Base-by-base conservation (phyloP, 2,113 vertebrate genomes). In the Typhlomys cinereus region DNA sequence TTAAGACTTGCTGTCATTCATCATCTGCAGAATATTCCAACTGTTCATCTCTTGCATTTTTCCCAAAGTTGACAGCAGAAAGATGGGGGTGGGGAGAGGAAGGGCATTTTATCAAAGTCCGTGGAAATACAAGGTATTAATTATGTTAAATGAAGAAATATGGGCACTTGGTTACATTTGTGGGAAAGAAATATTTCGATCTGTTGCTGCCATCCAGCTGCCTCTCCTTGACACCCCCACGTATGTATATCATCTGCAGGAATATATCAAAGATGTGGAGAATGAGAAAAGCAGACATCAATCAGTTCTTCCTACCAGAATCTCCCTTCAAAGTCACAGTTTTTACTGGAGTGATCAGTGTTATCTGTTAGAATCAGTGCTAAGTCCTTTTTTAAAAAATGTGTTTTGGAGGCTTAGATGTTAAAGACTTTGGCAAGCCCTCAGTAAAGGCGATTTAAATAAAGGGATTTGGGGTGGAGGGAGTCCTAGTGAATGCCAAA, bases 141-240 rank as follows among this genome's bases (percentile, higher is more conserved):
- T 99, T 98, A 98, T 89, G 95, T 95, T 98, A 98, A 98, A 98
- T 97, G 98, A 98, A 99, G 98, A 98, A 99, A 98, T 98, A 98
- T 97, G 98, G 96, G 93, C 89, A 85, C 92, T 96, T 81, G 96
- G 97, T 97, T 96, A 92, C 86, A 97, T 96, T 76, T 96, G 97
- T 81, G 96, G 98, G 96, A 98, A 97, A 97, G 95, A 96, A 97
- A 90, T 95, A 98, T 97, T 96, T 97, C 71, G 96, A 96, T 54
- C 95, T 95, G 97, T 97, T 12, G 85, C 97, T 97, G 97, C 96
- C 97, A 94, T 96, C 67, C 97, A 97, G 97, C 97, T 97, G 97
- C 97, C 96, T 96, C 92, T 93, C 94, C 90, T 95, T 96, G 97
- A 94, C 93, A 91, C 57, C 23, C n/a, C 36, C 92, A 73, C 66